Evolutionary conservation across 2,888 invertebrate species (phyloP).

Genomic region (Noctua janthe): DNA sequence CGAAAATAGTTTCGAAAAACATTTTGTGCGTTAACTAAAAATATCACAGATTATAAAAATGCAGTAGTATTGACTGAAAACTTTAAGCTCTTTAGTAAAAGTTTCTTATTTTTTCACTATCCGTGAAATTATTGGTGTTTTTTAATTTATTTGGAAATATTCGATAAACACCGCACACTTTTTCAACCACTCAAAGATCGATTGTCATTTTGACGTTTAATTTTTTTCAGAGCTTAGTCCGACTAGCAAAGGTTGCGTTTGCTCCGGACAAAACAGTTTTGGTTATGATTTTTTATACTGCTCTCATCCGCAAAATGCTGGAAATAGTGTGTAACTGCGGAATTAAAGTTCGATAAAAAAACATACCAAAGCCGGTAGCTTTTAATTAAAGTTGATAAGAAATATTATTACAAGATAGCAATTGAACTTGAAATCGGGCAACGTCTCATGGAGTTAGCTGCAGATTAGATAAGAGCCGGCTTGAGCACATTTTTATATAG

Average conservation of each 20-base stretch:
- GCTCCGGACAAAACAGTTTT: slow-evolving; percentile 31
- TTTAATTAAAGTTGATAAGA: slow-evolving; percentile 62
- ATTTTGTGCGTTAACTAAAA: slow-evolving; percentile 71
- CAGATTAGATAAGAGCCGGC: slow-evolving; percentile 56
- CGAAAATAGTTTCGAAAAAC: slow-evolving; percentile 70
- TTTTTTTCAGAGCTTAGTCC: slow-evolving; percentile 43
- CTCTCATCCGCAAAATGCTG: slow-evolving; percentile 46
- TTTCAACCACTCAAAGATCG: slow-evolving; percentile 51
- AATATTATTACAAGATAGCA: slow-evolving; percentile 60
- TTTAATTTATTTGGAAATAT: slow-evolving; percentile 10
- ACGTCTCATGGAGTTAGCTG: slow-evolving; percentile 45
- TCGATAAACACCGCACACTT: slow-evolving; percentile 17
- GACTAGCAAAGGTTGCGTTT: slow-evolving; percentile 47
- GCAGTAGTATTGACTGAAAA: slow-evolving; percentile 44
- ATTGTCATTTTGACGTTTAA: slow-evolving; percentile 66
- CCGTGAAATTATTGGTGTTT: slow-evolving; percentile 10
- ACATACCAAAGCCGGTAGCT: slow-evolving; percentile 49
- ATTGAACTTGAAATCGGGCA: slow-evolving; percentile 67
- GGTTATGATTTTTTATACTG: slow-evolving; percentile 35
- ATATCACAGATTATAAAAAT: slow-evolving; percentile 76
- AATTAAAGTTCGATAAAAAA: slow-evolving; percentile 65
- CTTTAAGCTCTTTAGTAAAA: slow-evolving; percentile 15
- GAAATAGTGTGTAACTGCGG: slow-evolving; percentile 65
- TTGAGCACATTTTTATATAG: slow-evolving; percentile 27
- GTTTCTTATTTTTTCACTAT: slow-evolving; percentile 37